Base-by-base conservation (phyloP, 1,140 invertebrate genomes). In the Scaptomyza pallida region DNA sequence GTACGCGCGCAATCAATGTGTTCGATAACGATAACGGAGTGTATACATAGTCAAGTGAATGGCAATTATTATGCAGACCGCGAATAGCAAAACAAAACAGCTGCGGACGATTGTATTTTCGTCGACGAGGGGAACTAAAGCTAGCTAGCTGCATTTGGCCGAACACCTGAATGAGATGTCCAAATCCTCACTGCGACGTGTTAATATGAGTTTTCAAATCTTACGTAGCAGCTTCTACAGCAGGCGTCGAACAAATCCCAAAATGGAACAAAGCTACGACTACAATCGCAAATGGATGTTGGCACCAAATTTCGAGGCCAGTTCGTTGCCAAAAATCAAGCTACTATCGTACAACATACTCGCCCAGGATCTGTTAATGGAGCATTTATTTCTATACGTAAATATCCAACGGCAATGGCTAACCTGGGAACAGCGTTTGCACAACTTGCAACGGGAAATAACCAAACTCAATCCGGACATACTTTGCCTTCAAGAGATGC, bases 271-370 rank as follows among this genome's bases (percentile, higher is more conserved):
- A 17, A 50, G 54, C 15, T 78, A 78, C 13, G 75, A 81, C 16
- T 74, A 23, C n/a, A 86, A 81, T 16, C 63, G 47, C 33, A 48
- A 63, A 41, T 72, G 63, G 68, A 67, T 16, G 21, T 17, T 9
- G n/a, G 26, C 19, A 2, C 13, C 10, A 1, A 54, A 43, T 16
- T 8, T 9, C 5, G 15, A 15, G 12, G 16, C 5, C 5, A 44
- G 21, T 5, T 21, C 43, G 0, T 16, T 13, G 0, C 19, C 52
- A 23, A 65, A 56, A 6, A 75, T 88, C n/a, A 86, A 86, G 30
- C 43, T 91, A 1, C 16, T 97, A 74, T 96, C 95, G 0, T 99
- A 98, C 89, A 99, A 99, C 92, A 95, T 99, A 33, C 91, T 99
- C 30, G 95, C 97, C 0, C 97, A 98, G 92, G 93, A 95, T 70